Percentiles rank a stretch among this genome's conserved stretches.
Conservation (phyloP, 2,797 vertebrate genomes). For the Microctenopoma stevenorrisi region DNA sequence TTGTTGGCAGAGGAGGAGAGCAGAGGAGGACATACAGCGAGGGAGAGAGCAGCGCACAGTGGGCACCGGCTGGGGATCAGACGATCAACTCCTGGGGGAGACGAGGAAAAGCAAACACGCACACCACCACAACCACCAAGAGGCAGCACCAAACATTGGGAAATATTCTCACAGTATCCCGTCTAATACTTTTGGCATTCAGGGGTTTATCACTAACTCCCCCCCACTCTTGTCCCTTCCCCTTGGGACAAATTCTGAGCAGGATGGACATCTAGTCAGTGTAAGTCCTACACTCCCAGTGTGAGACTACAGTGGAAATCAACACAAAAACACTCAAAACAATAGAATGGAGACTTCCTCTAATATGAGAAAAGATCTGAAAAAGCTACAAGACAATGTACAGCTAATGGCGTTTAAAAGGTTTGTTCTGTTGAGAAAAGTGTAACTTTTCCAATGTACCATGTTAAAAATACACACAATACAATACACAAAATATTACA, state of each 20-base stretch:
- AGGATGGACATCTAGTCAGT: not conserved
- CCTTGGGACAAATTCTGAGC: conserved; percentile 8
- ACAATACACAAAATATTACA: too few relatives aligned
- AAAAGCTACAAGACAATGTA: too few relatives aligned
- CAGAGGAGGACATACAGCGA: conserved; percentile 56
- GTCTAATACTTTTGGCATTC: conserved; percentile 19
- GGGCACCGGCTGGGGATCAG: conserved; percentile 66
- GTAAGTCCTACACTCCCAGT: not conserved
- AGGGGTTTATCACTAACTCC: conserved; percentile 11
- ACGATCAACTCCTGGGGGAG: conserved; percentile 60
- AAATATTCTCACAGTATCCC: conserved; percentile 19
- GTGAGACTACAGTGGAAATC: too few relatives aligned
- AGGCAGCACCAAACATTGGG: conserved; percentile 19
- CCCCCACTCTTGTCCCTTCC: conserved; percentile 2
- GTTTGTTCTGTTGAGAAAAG: too few relatives aligned
- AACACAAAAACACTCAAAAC: too few relatives aligned
- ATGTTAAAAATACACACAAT: too few relatives aligned
- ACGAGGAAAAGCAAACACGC: conserved; percentile 53
- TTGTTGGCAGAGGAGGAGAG: conserved; percentile 78
- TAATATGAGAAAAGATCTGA: too few relatives aligned
- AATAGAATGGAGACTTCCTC: too few relatives aligned
- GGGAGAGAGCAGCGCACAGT: conserved; percentile 45
- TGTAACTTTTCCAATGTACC: too few relatives aligned
- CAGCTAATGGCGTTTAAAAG: too few relatives aligned
- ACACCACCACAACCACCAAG: conserved; percentile 24